These are phyloP conservation scores for Trichosurus vulpecula DNA, from an alignment of 2,797 vertebrate species.

Conservation along the genomic window DNA sequence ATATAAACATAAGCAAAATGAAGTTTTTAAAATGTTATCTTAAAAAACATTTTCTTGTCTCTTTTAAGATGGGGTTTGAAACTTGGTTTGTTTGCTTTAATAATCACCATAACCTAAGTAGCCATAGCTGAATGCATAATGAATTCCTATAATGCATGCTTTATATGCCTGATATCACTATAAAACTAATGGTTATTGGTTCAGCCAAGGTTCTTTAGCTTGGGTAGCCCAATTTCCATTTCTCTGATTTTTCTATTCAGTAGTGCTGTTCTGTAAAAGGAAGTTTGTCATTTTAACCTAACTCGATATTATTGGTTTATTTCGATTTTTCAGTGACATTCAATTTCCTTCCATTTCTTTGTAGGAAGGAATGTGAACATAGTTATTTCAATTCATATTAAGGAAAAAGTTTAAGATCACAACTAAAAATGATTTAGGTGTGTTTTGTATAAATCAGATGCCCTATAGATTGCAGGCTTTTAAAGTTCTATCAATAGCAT, in stretches of 20 bases:
- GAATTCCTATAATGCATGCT: neutral
- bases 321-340: neutral
- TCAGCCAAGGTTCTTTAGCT: neutral
- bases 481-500: neutral
- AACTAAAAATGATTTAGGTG: neutral
- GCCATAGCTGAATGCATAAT: accelerated
- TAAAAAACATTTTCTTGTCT: neutral
- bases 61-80: neutral
- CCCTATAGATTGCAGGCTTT: neutral
- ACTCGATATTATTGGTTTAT: neutral
- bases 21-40: neutral
- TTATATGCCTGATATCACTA: neutral
- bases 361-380: neutral
- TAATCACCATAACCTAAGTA: neutral
- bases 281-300: neutral
- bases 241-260: neutral
- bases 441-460: neutral
- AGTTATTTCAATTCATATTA: neutral
- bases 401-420: neutral
- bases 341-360: neutral
- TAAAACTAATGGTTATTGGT: neutral
- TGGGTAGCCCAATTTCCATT: neutral
- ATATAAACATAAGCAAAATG: neutral
- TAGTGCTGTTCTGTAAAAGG: neutral
- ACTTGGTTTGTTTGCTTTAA: neutral